Conservation (phyloP, 2,113 vertebrate genomes). For the Sinocyclocheilus grahami region DNA sequence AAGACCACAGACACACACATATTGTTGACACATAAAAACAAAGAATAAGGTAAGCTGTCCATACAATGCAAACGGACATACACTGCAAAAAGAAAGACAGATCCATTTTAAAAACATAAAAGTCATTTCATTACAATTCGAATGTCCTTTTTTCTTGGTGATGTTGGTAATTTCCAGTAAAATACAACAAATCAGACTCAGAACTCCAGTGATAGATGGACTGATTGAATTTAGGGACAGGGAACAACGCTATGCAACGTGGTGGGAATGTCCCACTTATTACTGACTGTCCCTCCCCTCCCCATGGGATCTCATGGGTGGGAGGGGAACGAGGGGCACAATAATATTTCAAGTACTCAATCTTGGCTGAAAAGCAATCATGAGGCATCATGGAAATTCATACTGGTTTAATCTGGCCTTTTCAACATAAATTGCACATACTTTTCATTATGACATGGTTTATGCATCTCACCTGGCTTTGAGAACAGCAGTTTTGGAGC, state of each 20-base stretch:
- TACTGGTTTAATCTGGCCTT: no score
- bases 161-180: background rate
- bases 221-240: background rate
- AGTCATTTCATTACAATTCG: background rate
- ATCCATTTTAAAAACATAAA: conserved; percentile 5
- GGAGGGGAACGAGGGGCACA: background rate
- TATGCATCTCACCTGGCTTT: conserved; percentile 38
- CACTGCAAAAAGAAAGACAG: background rate
- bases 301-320: conserved; percentile 31
- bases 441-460: background rate
- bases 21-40: conserved; percentile 1
- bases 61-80: conserved; percentile 17
- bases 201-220: background rate
- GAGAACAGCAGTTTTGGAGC: conserved; percentile 30
- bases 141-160: background rate
- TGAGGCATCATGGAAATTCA: background rate
- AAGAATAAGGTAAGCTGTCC: conserved; percentile 4
- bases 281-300: conserved; percentile 7
- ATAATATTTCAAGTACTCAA: background rate
- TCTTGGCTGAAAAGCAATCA: background rate
- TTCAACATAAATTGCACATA: no score
- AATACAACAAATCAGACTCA: background rate
- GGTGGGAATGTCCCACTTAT: conserved; percentile 42
- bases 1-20: conserved; percentile 37
- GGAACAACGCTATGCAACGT: background rate